A percentile compares a stretch with the other conserved stretches of the same genome.
phyloP scores from a whole-genome alignment of 2,113 vertebrate species.

The Nesoenas mayeri region DNA sequence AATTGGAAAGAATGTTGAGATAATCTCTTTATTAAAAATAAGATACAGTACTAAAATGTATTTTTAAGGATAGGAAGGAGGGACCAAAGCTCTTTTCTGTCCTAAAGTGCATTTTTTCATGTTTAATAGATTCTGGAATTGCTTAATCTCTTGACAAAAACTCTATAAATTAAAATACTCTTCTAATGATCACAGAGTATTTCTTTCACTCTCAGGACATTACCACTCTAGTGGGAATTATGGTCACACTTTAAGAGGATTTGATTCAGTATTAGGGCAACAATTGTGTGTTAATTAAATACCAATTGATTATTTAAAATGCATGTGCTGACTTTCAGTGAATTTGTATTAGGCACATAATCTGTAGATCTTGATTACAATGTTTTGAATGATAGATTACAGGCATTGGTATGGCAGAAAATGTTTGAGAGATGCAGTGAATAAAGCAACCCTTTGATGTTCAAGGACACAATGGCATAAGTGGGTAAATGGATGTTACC shows the following conservation, averaged over 20 bases:
- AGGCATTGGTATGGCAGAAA: neutral
- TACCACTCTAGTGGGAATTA: conserved; percentile 54
- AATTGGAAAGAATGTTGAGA: neutral
- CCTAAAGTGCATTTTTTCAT: neutral
- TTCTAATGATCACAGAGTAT: conserved; percentile 42
- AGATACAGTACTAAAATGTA: neutral
- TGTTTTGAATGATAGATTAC: neutral
- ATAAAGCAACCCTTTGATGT: neutral
- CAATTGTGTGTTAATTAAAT: conserved; percentile 62
- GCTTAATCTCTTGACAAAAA: conserved; percentile 62
- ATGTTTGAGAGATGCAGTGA: neutral
- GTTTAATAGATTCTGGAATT: conserved; percentile 33
- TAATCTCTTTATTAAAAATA: neutral
- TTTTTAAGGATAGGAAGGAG: neutral
- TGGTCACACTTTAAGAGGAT: conserved; percentile 65
- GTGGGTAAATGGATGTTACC: neutral
- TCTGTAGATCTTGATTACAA: neutral
- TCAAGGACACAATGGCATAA: neutral
- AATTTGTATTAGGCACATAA: neutral
- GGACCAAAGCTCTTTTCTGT: neutral
- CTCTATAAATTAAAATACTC: conserved; percentile 27
- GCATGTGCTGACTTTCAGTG: neutral
- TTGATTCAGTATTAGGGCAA: conserved; percentile 40
- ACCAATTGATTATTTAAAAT: conserved; percentile 60
- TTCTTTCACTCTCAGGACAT: conserved; percentile 56